A percentile compares a stretch with the other conserved stretches of the same genome.
Evolutionary conservation across 2,113 vertebrate genomes (phyloP).

Genomic region (Phycodurus eques): DNA sequence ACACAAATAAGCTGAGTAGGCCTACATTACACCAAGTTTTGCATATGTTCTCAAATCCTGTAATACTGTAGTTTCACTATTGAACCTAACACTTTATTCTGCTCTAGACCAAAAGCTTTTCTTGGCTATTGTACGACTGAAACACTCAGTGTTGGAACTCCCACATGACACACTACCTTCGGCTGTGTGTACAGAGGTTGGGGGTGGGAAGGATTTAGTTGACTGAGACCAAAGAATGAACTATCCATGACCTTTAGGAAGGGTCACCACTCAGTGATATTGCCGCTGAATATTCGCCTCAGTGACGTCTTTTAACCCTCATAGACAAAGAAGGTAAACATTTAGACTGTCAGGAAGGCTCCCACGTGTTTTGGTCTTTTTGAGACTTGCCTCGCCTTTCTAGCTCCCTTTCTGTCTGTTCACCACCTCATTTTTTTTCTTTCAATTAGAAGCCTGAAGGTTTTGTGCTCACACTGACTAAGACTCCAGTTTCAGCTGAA

Average conservation of each 20-base stretch:
- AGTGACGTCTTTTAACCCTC: constrained; percentile 66
- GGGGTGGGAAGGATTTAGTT: constrained; percentile 24
- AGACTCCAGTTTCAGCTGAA: no score
- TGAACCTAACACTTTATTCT: background rate
- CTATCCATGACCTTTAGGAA: constrained; percentile 64
- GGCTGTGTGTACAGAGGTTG: constrained; percentile 11
- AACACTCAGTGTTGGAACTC: constrained; percentile 17
- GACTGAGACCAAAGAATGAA: constrained; percentile 47
- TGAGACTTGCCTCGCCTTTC: background rate
- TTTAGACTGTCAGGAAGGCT: constrained; percentile 47
- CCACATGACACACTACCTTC: constrained; percentile 18
- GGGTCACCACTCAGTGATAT: constrained; percentile 57
- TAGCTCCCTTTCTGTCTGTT: constrained; percentile 26
- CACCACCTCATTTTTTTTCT: constrained; percentile 8
- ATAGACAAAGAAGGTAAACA: constrained; percentile 59
- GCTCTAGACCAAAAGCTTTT: constrained; percentile 6
- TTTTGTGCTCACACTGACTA: no score
- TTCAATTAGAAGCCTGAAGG: no score
- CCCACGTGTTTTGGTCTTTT: constrained; percentile 22
- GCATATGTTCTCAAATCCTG: background rate
- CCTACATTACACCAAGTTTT: background rate
- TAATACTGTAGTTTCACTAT: background rate
- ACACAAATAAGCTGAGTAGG: no score
- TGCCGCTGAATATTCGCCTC: constrained; percentile 59
- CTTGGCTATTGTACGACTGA: constrained; percentile 16